Evolutionary conservation across 2,797 vertebrate genomes (phyloP), one percentile per base, ranked within the genome.

Genomic region (Melanotaenia pygmaea): DNA sequence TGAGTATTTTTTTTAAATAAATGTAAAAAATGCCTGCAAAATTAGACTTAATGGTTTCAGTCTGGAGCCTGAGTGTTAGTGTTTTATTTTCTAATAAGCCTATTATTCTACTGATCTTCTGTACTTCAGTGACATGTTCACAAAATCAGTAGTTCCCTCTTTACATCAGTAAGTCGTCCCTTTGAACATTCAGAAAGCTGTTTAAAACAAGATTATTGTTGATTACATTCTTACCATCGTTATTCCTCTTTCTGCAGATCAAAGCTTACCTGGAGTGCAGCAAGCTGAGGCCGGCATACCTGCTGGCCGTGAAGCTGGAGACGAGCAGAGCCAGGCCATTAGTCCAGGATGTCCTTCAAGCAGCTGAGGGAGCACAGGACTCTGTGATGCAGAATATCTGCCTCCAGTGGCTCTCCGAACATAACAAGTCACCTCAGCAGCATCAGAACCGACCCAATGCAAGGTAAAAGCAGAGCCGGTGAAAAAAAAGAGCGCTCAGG

Each of bases 281-380:
- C 67, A 98, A 98, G 72, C 92, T 99, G 85, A 95, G 98, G 1
- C 96, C 97, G 0, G 98, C 97, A 0, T 99, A 99, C 80, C 93
- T 99, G 69, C 94, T 96, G 30, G 96, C 98, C 0, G 98, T 99
- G 79, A 97, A 97, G 87, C 95, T 97, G 89, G 96, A 99, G 59
- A 76, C 92, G 1, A 72, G 87, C 0, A 92, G 93, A 2, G 97
- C 98, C 0, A 77, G 95, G 4, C 94, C 93, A 11, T 80, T 97
- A 0, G 96, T 99, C 7, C 96, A 96, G 91, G 96, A 96, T 0
- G 97, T 99, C 66, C 92, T 95, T 1, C 95, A 94, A 88, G 94
- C 96, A 0, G 97, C 98, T 0, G 93, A 96, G 86, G 92, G 74
- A 76, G 93, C 93, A 0, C 92, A 95, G 7, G 98, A 99, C 62